Evolutionary conservation across 2,888 invertebrate genomes (phyloP), one percentile per base, ranked within the genome.

Genomic region (Apamea sordens): DNA sequence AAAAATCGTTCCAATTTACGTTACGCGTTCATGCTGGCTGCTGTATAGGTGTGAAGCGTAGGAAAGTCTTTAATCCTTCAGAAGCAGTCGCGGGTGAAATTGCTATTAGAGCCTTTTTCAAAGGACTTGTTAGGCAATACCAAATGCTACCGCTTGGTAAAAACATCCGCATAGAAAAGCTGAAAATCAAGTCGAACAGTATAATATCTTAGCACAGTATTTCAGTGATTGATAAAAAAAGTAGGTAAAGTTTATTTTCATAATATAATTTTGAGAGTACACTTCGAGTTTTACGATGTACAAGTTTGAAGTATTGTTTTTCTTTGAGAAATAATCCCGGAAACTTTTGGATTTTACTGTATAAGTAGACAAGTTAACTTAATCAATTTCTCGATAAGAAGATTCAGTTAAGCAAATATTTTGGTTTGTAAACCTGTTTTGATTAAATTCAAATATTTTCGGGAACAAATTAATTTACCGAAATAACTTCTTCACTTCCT

Each of bases 301-400:
- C 67, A 81, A 73, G 71, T 75, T 84, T 21, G 3, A 36, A 77
- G 56, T 75, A 76, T 36, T 73, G 81, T 76, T 77, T 84, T 73
- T 73, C 70, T 78, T 78, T 59, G 24, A 21, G 64, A 73, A 73
- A 63, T 84, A 77, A 77, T 76, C 63, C 36, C 24, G 53, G 56
- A 59, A 56, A 63, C 18, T 75, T 81, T 73, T 44, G 24, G n/a
- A 59, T 63, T 24, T 67, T 44, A 24, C 18, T 61, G 32, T 81
- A 65, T 80, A 70, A 50, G 21, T 56, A 56, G 24, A 59, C 11
- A n/a, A 65, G 41, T 81, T 53, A 75, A 67, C 67, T 74, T 61
- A 21, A 76, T 21, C 53, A 72, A 71, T 81, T 44, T 75, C 24
- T 28, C 21, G 32, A 53, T 82, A 82, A 36, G 36, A 61, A 32